These are phyloP conservation scores for Spermophilus dauricus DNA, from an alignment of 2,113 vertebrate genomes.

Conservation along the genomic window DNA sequence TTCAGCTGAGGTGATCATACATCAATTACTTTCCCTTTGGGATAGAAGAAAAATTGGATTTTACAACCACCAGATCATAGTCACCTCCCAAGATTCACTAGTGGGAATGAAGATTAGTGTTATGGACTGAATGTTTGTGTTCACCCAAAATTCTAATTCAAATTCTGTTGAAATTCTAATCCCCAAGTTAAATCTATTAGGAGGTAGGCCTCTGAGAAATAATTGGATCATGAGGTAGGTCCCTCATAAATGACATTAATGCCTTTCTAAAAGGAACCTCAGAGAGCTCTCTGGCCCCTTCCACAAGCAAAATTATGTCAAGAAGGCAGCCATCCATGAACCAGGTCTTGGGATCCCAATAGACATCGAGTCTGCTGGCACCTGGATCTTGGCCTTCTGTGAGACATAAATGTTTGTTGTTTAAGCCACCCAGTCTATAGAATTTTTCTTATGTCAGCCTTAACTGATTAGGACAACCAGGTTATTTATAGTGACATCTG, in stretches of 20 bases:
- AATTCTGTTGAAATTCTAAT: background rate
- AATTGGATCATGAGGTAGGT: background rate
- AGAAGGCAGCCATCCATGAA: background rate
- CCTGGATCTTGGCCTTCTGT: background rate
- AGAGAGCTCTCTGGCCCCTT: background rate
- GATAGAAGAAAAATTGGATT: constrained; percentile 47
- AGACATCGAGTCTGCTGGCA: background rate
- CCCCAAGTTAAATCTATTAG: background rate
- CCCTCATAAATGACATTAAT: background rate
- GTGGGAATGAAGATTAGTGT: background rate
- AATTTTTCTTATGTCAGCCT: background rate
- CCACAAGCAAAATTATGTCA: background rate
- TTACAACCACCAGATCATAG: constrained; percentile 16
- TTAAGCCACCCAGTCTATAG: background rate
- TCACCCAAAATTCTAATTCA: background rate
- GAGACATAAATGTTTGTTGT: background rate
- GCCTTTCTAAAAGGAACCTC: background rate
- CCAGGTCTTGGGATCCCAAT: background rate
- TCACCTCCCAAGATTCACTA: background rate
- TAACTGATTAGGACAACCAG: background rate
- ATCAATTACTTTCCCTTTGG: background rate
- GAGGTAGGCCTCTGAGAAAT: background rate
- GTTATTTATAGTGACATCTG: background rate
- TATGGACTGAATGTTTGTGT: background rate
- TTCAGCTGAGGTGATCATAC: constrained; percentile 31